A percentile compares a stretch with the other conserved stretches of the same genome.
phyloP scores from a whole-genome alignment of 2,113 vertebrate species.

The Tretioscincus oriximinensis region DNA sequence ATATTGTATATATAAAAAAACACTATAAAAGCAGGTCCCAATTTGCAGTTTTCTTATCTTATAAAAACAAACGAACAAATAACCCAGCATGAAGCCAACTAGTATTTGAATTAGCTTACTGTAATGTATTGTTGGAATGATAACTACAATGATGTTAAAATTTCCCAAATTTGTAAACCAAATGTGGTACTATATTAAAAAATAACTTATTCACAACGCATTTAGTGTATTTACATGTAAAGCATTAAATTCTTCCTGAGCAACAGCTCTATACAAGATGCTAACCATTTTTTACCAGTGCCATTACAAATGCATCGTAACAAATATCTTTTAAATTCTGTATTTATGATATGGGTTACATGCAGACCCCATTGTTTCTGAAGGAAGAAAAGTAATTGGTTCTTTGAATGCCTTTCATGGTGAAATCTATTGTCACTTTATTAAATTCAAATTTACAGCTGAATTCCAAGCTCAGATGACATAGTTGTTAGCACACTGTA shows the following conservation, averaged over 20 bases:
- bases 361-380: conserved; percentile 49
- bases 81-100: neutral
- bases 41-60: neutral
- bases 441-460: conserved; percentile 77
- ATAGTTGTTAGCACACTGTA: conserved; percentile 66
- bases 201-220: neutral
- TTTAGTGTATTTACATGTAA: neutral
- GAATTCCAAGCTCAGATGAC: conserved; percentile 59
- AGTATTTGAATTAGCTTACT: neutral
- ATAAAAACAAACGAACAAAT: neutral
- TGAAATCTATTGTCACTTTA: conserved; percentile 74
- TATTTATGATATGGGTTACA: conserved; percentile 39
- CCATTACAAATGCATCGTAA: conserved; percentile 28
- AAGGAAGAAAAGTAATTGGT: conserved; percentile 44
- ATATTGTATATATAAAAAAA: neutral
- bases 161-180: neutral
- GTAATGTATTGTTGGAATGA: neutral
- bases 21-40: neutral
- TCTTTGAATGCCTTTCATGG: conserved; percentile 53
- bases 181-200: neutral
- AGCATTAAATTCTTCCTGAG: too few species aligned
- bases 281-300: neutral
- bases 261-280: neutral
- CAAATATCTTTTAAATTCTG: conserved; percentile 35
- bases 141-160: neutral